These are phyloP conservation scores for Megalonaias nervosa DNA, from an alignment of 1,140 invertebrate species.

Conservation along the genomic window DNA sequence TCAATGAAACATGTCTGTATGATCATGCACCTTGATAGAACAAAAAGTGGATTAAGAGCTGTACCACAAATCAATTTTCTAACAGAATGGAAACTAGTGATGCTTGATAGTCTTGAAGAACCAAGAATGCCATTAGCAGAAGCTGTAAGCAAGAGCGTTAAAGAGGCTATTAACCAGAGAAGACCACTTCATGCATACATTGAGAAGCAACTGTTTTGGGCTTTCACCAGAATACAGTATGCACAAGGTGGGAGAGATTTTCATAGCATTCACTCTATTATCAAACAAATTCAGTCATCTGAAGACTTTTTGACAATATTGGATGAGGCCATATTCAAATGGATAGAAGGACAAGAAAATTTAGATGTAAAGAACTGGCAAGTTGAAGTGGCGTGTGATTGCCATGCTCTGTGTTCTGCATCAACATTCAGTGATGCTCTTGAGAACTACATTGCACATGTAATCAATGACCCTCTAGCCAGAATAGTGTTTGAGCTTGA, in stretches of 20 bases:
- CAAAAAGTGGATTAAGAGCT: background rate
- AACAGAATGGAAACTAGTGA: slow-evolving; percentile 41
- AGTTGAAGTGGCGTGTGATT: slow-evolving; percentile 12
- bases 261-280: slow-evolving; percentile 25
- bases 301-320: slow-evolving; percentile 22
- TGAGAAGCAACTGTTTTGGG: slow-evolving; percentile 45
- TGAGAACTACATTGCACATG: slow-evolving; percentile 1
- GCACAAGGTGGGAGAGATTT: slow-evolving; percentile 21
- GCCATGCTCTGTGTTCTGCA: slow-evolving; percentile 8
- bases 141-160: slow-evolving; percentile 11
- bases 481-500: slow-evolving; percentile 23
- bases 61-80: slow-evolving; percentile 45
- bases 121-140: slow-evolving; percentile 18
- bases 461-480: slow-evolving; percentile 14
- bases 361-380: background rate
- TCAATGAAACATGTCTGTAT: slow-evolving; percentile 39
- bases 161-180: slow-evolving; percentile 27
- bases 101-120: slow-evolving; percentile 40
- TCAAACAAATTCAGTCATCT: slow-evolving; percentile 27
- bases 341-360: background rate
- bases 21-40: slow-evolving; percentile 39
- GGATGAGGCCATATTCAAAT: slow-evolving; percentile 22
- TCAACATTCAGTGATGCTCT: slow-evolving; percentile 23
- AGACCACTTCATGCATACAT: slow-evolving; percentile 26
- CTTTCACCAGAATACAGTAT: slow-evolving; percentile 49